Evolutionary conservation across 2,888 invertebrate species (phyloP), one percentile per base, ranked within the genome.

Genomic region (Calliscelio sp.): DNA sequence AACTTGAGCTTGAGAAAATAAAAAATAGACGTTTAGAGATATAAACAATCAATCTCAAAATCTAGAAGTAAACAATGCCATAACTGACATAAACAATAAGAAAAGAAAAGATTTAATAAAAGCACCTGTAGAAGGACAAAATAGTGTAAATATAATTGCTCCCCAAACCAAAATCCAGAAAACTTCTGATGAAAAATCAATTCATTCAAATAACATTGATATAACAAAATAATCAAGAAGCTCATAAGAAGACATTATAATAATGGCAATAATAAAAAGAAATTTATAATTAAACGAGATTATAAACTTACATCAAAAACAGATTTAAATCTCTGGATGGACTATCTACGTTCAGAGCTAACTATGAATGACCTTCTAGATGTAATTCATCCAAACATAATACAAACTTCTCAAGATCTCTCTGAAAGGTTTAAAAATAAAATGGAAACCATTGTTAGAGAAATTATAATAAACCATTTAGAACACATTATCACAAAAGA

Each of bases 11-110:
- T 2, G 49, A 51, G 22, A 51, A 51, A 51, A 22, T 22, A 16
- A 51, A 16, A 22, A 20, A 6, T 51, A 51, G n/a, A 22, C 20
- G 49, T n/a, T 51, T 51, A 22, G 49, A 51, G 49, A 16, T 51
- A 51, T n/a, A n/a, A 51, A 24, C 49, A 51, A 51, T 8, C 49
- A 22, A 6, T 8, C 28, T 8, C 28, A 6, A 6, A 28, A 28
- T 28, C 8, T 28, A 28, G 28, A 28, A n/a, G n/a, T n/a, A n/a
- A n/a, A n/a, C n/a, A n/a, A n/a, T n/a, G n/a, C n/a, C n/a, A n/a
- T n/a, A n/a, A n/a, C n/a, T n/a, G n/a, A n/a, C n/a, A n/a, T n/a
- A n/a, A n/a, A n/a, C n/a, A n/a, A n/a, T n/a, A n/a, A n/a, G n/a
- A n/a, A n/a, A n/a, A n/a, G n/a, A n/a, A n/a, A n/a, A n/a, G n/a